These are phyloP conservation scores for Pentamera pediparva DNA, from an alignment of 53 echinoderm and acorn worm genomes.

Conservation along the genomic window DNA sequence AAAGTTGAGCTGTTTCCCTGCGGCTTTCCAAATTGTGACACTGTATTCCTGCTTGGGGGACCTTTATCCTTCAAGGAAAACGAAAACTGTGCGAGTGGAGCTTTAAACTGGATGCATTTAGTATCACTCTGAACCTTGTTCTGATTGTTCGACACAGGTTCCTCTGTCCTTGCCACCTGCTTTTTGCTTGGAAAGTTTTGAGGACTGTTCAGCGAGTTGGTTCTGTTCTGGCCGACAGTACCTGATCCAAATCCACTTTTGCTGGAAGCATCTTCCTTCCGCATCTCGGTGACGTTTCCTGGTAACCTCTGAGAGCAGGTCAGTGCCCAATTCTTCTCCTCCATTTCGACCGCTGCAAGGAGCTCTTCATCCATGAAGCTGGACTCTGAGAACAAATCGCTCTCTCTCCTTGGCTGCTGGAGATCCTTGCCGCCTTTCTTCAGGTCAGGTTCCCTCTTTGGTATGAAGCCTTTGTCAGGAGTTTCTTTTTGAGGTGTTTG, in stretches of 20 bases:
- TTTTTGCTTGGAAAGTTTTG: not conserved
- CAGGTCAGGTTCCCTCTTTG: no score
- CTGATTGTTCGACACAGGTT: no score
- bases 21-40: not conserved
- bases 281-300: no score
- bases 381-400: slow-evolving; percentile 16
- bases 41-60: not conserved
- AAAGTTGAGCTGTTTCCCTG: no score
- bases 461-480: no score
- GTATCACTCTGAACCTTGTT: no score
- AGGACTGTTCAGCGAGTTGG: not conserved
- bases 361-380: slow-evolving; percentile 22
- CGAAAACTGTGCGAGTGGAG: slow-evolving; percentile 6
- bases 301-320: not conserved
- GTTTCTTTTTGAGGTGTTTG: no score
- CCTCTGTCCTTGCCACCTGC: not conserved
- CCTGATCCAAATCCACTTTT: not conserved
- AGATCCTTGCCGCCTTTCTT: not conserved
- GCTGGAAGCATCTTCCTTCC: no score
- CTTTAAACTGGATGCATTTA: not conserved
- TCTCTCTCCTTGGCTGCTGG: not conserved
- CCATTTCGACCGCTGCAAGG: slow-evolving; percentile 17
- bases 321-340: slow-evolving; percentile 16
- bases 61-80: no score
- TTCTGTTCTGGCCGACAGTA: not conserved